phyloP scores from a whole-genome alignment of 2,888 invertebrate species.

The Oegoconia quadripuncta region DNA sequence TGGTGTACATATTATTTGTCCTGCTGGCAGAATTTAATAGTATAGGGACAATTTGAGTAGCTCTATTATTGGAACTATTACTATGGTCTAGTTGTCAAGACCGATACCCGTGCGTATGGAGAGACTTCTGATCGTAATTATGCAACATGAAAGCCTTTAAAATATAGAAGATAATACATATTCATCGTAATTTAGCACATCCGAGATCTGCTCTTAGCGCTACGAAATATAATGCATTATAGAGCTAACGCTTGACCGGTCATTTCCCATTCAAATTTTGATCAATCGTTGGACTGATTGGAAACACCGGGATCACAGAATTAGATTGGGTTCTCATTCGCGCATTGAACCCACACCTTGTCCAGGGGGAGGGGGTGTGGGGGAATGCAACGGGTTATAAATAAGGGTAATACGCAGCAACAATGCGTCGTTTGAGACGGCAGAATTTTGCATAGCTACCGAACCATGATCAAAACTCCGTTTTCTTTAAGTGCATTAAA shows the following conservation, averaged over 20 bases:
- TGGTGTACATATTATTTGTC: no score
- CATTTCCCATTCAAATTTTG: slow-evolving; percentile 38
- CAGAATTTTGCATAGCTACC: slow-evolving; percentile 32
- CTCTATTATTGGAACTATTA: no score
- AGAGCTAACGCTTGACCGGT: slow-evolving; percentile 21
- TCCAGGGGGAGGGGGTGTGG: slow-evolving; percentile 10
- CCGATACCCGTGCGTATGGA: no score
- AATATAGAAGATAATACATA: not conserved
- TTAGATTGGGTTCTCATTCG: slow-evolving; percentile 38
- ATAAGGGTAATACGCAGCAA: slow-evolving; percentile 35
- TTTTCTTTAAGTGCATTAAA: slow-evolving; percentile 8
- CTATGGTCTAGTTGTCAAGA: no score
- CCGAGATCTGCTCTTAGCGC: not conserved
- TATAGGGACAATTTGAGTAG: no score
- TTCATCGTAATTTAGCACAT: not conserved
- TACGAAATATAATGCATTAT: no score
- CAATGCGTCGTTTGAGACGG: slow-evolving; percentile 33
- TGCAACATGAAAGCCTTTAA: no score
- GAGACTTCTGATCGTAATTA: no score
- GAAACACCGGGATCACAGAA: slow-evolving; percentile 39
- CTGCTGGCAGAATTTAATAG: no score
- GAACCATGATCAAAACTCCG: slow-evolving; percentile 26
- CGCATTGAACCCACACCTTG: slow-evolving; percentile 28
- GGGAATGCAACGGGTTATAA: slow-evolving; percentile 34
- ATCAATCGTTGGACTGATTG: slow-evolving; percentile 40